These are phyloP conservation scores for Colius striatus DNA, from an alignment of 2,113 vertebrate genomes.

Conservation along the genomic window DNA sequence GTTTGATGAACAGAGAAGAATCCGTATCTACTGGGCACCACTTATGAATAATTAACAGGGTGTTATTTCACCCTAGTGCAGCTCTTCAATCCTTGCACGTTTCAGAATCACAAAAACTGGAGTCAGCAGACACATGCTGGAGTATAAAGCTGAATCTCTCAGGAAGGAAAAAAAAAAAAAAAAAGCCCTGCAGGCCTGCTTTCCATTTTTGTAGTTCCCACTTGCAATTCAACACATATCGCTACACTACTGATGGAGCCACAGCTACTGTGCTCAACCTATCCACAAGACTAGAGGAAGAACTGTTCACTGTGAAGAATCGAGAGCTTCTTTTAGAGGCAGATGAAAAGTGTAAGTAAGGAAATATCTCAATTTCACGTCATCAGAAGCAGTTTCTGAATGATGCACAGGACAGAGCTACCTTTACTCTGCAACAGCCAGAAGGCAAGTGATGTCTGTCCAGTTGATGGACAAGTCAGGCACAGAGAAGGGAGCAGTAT, in stretches of 20 bases:
- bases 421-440: neutral
- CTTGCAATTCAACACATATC: neutral
- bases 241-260: neutral
- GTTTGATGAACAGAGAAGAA: conserved; percentile 58
- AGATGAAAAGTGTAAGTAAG: neutral
- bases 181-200: neutral
- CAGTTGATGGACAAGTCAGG: neutral
- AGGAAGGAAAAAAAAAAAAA: neutral
- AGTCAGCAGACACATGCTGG: conserved; percentile 8
- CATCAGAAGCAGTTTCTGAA: neutral
- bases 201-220: neutral
- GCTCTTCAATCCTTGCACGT: conserved; percentile 26
- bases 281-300: neutral
- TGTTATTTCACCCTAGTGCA: conserved; percentile 40
- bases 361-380: neutral
- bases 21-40: neutral
- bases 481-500: neutral
- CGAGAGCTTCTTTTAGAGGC: neutral
- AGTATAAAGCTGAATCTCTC: conserved; percentile 1
- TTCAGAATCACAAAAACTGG: conserved; percentile 16
- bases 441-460: neutral
- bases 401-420: neutral
- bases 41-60: conserved; percentile 55
- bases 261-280: neutral
- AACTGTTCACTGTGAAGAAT: neutral